Evolutionary conservation across 2,888 invertebrate genomes (phyloP).

Genomic region (Netelia virgata): DNA sequence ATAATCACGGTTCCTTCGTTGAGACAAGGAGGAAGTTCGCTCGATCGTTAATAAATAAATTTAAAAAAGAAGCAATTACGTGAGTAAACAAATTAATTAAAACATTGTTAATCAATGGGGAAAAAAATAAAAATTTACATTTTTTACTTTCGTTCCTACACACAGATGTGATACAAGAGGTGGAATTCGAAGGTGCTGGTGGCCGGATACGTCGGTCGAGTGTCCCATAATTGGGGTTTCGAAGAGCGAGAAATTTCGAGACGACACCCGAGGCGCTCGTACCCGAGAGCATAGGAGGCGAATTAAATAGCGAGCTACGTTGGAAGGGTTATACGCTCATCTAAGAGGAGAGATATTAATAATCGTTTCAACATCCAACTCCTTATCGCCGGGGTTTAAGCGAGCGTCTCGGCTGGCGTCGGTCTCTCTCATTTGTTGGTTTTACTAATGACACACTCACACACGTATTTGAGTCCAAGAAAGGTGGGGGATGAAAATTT

Average conservation of each 20-base stretch:
- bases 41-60: constrained; percentile 3
- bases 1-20: constrained; percentile 40
- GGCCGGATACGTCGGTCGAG: constrained; percentile 43
- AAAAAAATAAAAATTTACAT: too few relatives aligned
- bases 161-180: background rate
- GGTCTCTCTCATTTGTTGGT: constrained; percentile 31
- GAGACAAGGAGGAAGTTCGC: constrained; percentile 22
- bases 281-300: background rate
- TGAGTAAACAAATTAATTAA: background rate
- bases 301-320: background rate
- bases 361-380: constrained; percentile 67
- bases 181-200: background rate
- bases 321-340: constrained; percentile 10
- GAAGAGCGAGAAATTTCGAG: constrained; percentile 50
- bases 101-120: too few relatives aligned
- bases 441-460: constrained; percentile 23
- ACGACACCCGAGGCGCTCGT: constrained; percentile 61
- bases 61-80: too few relatives aligned
- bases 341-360: constrained; percentile 64
- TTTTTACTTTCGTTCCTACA: too few relatives aligned
- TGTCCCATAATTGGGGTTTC: constrained; percentile 65
- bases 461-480: constrained; percentile 31
- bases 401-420: constrained; percentile 36
- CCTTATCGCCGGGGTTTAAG: constrained; percentile 66
- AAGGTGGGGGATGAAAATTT: constrained; percentile 49